Evolutionary conservation across 2,113 vertebrate species (phyloP).

Genomic region (Cisticola juncidis): DNA sequence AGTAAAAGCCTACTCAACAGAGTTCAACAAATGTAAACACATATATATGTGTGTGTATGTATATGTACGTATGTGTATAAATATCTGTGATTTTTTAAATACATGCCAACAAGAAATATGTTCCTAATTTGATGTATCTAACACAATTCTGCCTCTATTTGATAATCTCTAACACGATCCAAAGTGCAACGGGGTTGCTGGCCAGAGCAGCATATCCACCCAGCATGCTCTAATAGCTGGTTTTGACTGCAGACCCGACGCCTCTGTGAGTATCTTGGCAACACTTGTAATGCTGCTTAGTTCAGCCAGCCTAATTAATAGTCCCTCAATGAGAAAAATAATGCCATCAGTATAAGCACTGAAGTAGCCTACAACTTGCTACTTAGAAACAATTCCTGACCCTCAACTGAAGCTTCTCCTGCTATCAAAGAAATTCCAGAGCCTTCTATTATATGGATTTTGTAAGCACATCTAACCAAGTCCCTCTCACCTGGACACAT

Average conservation of each 20-base stretch:
- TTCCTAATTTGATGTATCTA: neutral
- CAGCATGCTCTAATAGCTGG: neutral
- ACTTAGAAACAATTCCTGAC: neutral
- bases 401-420: neutral
- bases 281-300: neutral
- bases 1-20: neutral
- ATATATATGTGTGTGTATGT: rapidly evolving
- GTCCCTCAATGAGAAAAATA: constrained; percentile 6
- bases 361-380: neutral
- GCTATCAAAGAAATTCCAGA: neutral
- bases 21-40: neutral
- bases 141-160: neutral
- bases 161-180: neutral
- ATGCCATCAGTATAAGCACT: neutral
- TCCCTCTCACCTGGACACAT: neutral
- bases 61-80: rapidly evolving
- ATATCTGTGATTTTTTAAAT: neutral
- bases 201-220: neutral
- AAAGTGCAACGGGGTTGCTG: neutral
- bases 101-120: neutral
- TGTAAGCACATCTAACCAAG: neutral
- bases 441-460: neutral
- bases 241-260: neutral
- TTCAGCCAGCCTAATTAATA: constrained; percentile 44
- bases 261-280: constrained; percentile 26